phyloP scores from a whole-genome alignment of 1,140 invertebrate species.

The Andricus grossulariae region DNA sequence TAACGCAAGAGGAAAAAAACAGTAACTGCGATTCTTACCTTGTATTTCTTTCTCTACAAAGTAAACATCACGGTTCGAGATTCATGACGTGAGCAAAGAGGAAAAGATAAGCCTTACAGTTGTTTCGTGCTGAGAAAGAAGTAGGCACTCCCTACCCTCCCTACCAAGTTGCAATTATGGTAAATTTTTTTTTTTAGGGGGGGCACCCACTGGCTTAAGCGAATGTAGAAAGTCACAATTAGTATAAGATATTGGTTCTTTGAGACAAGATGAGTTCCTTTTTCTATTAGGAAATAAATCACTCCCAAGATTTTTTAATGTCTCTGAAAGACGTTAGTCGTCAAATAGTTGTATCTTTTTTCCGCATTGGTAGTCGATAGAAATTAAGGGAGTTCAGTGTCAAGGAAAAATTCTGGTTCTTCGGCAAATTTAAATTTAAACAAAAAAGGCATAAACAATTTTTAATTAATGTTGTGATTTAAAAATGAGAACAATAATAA shows the following conservation, averaged over 20 bases:
- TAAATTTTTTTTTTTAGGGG: background rate
- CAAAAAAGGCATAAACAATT: too few relatives aligned
- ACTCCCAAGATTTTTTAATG: too few relatives aligned
- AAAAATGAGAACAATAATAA: too few relatives aligned
- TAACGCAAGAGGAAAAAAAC: too few relatives aligned
- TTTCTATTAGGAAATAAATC: background rate
- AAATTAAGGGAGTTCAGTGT: too few relatives aligned
- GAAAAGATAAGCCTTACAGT: slow-evolving; percentile 13
- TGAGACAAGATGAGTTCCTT: background rate
- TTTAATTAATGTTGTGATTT: too few relatives aligned
- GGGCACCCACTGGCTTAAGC: background rate
- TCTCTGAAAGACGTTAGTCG: too few relatives aligned
- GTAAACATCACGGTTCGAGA: slow-evolving; percentile 12
- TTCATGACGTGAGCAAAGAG: slow-evolving; percentile 16
- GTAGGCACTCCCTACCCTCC: background rate
- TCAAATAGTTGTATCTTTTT: too few relatives aligned
- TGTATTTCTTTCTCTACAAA: background rate
- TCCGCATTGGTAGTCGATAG: too few relatives aligned
- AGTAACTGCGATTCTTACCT: too few relatives aligned
- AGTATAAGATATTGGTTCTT: background rate
- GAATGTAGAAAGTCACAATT: slow-evolving; percentile 20
- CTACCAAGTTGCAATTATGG: background rate
- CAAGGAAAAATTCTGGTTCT: too few relatives aligned
- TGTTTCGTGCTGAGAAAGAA: background rate
- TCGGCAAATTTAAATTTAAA: too few relatives aligned